Base-by-base conservation (phyloP, 2,113 vertebrate species). In the Lutjanus erythropterus region DNA sequence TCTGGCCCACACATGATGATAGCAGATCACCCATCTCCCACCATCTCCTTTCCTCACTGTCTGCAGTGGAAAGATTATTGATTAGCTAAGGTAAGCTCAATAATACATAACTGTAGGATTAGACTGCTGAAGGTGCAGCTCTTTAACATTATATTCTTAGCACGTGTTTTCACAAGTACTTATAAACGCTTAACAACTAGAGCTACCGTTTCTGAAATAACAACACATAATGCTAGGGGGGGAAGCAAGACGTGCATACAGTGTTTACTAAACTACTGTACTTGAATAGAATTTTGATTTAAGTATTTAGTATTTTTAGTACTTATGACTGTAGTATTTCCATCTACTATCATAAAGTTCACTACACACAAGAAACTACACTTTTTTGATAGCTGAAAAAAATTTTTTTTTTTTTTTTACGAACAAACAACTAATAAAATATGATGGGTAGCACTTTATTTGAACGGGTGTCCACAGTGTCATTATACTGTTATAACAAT, bases 111-210 rank as follows among this genome's bases (percentile, higher is more conserved):
- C 42, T 9, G 15, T 27, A 27, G 15, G 39, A 75, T 55, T 29
- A 1, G 2, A 16, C 8, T 25, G 6, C 5, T 14, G 29, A 1
- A 18, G 10, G 2, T 25, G 46, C 56, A 44, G 42, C n/a, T 31
- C 23, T 49, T 41, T 58, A 23, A 16, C 11, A 29, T 55, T 41
- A 16, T 23, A n/a, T 41, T 60, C 12, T 10, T 23, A 4, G 15
- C n/a, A 59, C 50, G 39, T 47, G 56, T 58, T 65, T 80, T 21
- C 58, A 55, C 66, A 60, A 9, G 59, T 66, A 27, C 44, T 74
- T 53, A 21, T 4, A 23, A 52, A 58, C 19, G 42, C 33, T 4
- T 18, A 33, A 1, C 61, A 44, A 53, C 21, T n/a, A 11, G 16
- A 44, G 71, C 35, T 27, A 19, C 19, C 5, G 14, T 27, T 42